phyloP scores from a whole-genome alignment of 2,797 vertebrate species.

The Malurus leucopterus region DNA sequence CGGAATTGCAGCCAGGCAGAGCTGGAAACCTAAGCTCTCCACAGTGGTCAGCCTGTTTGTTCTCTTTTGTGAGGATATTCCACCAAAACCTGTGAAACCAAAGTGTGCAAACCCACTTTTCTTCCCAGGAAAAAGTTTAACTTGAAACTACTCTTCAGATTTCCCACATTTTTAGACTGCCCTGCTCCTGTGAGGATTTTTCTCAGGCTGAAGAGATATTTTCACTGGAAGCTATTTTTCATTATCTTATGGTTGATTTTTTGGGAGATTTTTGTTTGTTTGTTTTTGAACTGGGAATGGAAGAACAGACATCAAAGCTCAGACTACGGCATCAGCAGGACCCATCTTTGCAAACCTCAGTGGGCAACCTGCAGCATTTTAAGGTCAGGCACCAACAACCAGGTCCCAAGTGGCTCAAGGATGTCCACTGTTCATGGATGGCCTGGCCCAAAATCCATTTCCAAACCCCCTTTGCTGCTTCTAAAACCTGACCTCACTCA shows the following conservation, averaged over 20 bases:
- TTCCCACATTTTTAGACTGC: rapidly evolving
- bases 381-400: background rate
- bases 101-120: background rate
- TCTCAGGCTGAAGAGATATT: background rate
- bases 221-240: background rate
- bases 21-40: background rate
- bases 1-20: background rate
- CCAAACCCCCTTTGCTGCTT: background rate
- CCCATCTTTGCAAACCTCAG: background rate
- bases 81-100: background rate
- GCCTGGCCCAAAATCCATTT: background rate
- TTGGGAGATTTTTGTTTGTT: background rate
- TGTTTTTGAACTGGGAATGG: background rate
- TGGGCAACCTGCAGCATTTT: background rate
- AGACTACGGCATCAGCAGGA: background rate
- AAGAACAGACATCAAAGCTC: background rate
- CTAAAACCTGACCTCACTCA: background rate
- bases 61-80: background rate
- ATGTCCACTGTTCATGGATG: rapidly evolving
- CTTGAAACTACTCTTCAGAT: background rate
- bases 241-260: background rate
- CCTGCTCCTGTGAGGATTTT: background rate
- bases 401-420: background rate
- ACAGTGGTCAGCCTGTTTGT: background rate
- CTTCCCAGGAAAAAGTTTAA: background rate